These are phyloP conservation scores for Hydrochoerus hydrochaeris DNA, from an alignment of 2,113 vertebrate species.

Conservation along the genomic window DNA sequence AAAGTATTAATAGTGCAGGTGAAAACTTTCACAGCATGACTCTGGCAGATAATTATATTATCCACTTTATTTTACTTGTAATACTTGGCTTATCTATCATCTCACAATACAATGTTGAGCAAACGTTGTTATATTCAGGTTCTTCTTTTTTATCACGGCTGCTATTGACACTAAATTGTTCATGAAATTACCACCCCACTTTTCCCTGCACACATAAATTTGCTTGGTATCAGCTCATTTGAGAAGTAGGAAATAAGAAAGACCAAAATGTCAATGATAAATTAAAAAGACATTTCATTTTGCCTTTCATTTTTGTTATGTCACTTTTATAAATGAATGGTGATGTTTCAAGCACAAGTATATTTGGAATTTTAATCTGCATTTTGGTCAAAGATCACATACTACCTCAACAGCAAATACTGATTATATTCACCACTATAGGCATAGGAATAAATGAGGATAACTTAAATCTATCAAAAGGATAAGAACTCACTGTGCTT, in stretches of 20 bases:
- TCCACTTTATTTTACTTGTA: background rate
- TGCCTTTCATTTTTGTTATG: background rate
- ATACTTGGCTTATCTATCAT: background rate
- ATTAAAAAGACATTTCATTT: conserved; percentile 8
- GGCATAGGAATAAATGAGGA: background rate
- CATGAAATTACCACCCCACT: background rate
- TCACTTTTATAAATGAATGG: conserved; percentile 2
- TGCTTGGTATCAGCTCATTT: background rate
- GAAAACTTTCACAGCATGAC: background rate
- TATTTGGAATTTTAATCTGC: conserved; percentile 30
- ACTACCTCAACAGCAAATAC: background rate
- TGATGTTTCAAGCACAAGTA: conserved; percentile 30
- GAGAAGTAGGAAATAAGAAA: background rate
- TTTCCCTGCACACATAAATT: background rate
- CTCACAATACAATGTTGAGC: background rate
- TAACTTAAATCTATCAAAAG: background rate
- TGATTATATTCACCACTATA: background rate
- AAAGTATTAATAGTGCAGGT: background rate
- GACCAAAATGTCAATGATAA: background rate
- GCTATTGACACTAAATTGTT: background rate
- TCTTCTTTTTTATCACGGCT: conserved; percentile 19
- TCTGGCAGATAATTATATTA: background rate
- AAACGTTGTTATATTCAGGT: background rate
- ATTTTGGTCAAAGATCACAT: conserved; percentile 16
- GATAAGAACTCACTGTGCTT: background rate